phyloP scores from a whole-genome alignment of 30 jellyfish, hydroid and myxozoan species.

The Turritopsis rubra region DNA sequence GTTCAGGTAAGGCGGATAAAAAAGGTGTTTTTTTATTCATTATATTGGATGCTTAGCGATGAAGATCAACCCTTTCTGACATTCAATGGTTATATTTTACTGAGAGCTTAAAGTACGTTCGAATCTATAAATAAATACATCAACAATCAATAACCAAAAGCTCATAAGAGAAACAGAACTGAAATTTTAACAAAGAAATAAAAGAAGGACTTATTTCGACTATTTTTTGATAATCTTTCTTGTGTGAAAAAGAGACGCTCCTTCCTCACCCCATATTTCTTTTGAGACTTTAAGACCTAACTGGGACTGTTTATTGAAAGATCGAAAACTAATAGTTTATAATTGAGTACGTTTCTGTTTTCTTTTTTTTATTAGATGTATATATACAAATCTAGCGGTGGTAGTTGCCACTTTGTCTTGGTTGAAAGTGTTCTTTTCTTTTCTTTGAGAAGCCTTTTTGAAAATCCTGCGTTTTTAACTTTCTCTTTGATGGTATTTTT shows the following conservation, averaged over 20 bases:
- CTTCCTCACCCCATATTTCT: no score
- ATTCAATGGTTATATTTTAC: no score
- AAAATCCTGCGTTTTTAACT: constrained; percentile 4
- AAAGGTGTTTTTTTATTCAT: neutral
- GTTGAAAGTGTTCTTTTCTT: constrained; percentile 4
- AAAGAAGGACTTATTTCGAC: neutral
- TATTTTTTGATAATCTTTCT: no score
- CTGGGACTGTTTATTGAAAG: neutral
- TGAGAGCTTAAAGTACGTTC: no score
- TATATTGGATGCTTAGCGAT: neutral
- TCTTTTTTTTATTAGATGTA: no score
- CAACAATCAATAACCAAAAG: no score
- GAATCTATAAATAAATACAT: no score
- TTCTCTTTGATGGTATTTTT: constrained; percentile 5
- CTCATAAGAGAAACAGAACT: no score
- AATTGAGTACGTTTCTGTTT: neutral
- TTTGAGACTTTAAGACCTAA: no score
- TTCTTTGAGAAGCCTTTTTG: constrained; percentile 6
- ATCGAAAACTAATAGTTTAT: neutral
- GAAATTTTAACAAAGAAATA: neutral
- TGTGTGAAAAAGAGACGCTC: no score
- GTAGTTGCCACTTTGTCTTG: neutral
- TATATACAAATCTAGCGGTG: constrained; percentile 14
- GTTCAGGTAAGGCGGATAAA: constrained; percentile 89
- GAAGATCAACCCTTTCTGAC: neutral